Evolutionary conservation across 2,797 vertebrate genomes (phyloP), one percentile per base, ranked within the genome.

Genomic region (Gambelia wislizenii): DNA sequence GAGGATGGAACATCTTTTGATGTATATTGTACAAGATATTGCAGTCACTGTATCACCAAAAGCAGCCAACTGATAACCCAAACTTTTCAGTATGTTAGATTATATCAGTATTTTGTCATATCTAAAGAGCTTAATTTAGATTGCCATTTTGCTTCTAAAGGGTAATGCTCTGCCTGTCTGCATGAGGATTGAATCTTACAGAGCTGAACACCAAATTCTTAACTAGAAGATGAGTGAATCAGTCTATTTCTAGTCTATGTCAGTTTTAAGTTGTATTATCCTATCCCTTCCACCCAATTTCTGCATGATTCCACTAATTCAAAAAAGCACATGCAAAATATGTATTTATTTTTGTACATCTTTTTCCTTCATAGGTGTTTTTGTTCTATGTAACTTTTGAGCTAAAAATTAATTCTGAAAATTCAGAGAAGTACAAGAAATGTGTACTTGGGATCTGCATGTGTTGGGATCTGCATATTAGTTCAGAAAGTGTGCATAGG

Each of bases 111-210:
- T 89, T 67, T 47, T 83, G 39, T 77, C 74, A n/a, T 78, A 0
- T 72, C 49, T 77, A 82, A 92, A 87, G 72, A 87, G 83, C 75
- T 59, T 47, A 13, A 27, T 89, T 91, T 82, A 82, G 78, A 86
- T 3, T 22, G 3, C 44, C 0, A 0, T 4, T 59, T 81, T 72
- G 39, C 78, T n/a, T 69, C 33, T 79, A 12, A 42, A 39, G 22
- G 33, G 49, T 54, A 64, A 82, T 82, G 44, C 14, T 44, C 39
- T 47, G 27, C 59, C 27, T n/a, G 9, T 69, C 44, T 69, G 33
- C 33, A 54, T 70, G 36, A 72, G 16, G 47, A 72, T 8, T 70
- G 47, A 72, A 72, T 25, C 33, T n/a, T 16, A 70, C 8, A 36
- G 13, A 33, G 13, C 6, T 27, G 39, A 44, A 39, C 44, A 33